Base-by-base conservation (phyloP, 2,797 vertebrate genomes). In the Sarcophilus harrisii region DNA sequence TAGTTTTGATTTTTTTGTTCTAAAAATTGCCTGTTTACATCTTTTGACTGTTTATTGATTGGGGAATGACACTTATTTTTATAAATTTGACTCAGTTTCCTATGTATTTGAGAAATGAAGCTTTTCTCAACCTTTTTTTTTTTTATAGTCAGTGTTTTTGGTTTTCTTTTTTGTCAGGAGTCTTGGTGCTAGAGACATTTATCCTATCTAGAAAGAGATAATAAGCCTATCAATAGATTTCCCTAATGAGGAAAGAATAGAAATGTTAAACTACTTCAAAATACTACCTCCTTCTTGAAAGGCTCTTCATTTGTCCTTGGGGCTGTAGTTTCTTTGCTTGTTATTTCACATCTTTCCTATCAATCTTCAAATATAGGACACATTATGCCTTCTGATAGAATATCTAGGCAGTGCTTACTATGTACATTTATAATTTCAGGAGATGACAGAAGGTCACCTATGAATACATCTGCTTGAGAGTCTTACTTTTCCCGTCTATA, bases 381-480 rank as follows among this genome's bases (percentile, higher is more conserved):
- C 73, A 24, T 81, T 45, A 81, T 81, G 18, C 45, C 12, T 66
- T 95, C 91, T 13, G 29, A 93, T 93, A 54, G 24, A 62, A 57
- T 90, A 58, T 94, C 21, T 90, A 66, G 28, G 58, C 73, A 49
- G n/a, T 66, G 0, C 16, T 93, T 94, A 96, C 66, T n/a, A 95
- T 73, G 38, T 30, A 24, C 81, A 73, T 93, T 97, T 94, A 90
- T 91, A 95, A 62, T 49, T 93, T 92, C n/a, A 91, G 13, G 93
- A 90, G 49, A 27, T 93, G 91, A 89, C 95, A 91, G n/a, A 96
- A 92, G 5, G 57, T 91, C 94, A 96, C 92, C 45, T 73, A 95
- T 94, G 90, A 91, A 14, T 95, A 49, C 13, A 73, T 95, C 58
- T 91, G 38, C 38, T 90, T 87, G 95, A 95, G 12, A 96, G 93